Evolutionary conservation across 2,888 invertebrate species (phyloP).

Genomic region (Agrochola litura): DNA sequence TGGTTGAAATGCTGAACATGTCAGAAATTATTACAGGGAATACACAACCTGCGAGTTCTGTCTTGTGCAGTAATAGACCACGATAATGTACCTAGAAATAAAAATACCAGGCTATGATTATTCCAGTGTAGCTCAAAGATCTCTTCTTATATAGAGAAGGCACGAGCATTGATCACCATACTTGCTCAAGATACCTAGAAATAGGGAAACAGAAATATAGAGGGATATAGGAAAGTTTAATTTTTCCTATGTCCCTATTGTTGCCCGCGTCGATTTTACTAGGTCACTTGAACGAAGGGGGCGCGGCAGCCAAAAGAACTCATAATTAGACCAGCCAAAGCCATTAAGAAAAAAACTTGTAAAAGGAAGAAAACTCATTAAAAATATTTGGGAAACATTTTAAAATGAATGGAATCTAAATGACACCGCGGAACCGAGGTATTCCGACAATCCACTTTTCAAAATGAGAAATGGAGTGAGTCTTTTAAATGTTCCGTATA

Average conservation of each 20-base stretch:
- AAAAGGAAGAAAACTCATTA: slow-evolving; percentile 47
- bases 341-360: slow-evolving; percentile 51
- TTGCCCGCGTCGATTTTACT: slow-evolving; percentile 10
- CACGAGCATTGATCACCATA: not conserved
- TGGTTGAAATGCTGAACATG: not conserved
- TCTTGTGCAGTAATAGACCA: not conserved
- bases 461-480: slow-evolving; percentile 30
- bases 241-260: slow-evolving; percentile 3
- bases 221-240: not conserved
- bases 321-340: slow-evolving; percentile 41
- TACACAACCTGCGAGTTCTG: not conserved
- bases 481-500: slow-evolving; percentile 4
- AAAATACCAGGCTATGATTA: not conserved
- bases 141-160: not conserved
- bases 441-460: slow-evolving; percentile 47
- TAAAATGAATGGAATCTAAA: slow-evolving; percentile 56
- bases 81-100: not conserved
- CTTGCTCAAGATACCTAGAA: not conserved
- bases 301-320: slow-evolving; percentile 10
- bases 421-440: slow-evolving; percentile 38
- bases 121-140: not conserved
- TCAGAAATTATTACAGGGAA: not conserved
- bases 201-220: not conserved
- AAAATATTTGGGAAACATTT: slow-evolving; percentile 54
- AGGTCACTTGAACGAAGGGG: slow-evolving; percentile 21